Conservation (phyloP, 2,888 invertebrate genomes). For the Heliconius erato region DNA sequence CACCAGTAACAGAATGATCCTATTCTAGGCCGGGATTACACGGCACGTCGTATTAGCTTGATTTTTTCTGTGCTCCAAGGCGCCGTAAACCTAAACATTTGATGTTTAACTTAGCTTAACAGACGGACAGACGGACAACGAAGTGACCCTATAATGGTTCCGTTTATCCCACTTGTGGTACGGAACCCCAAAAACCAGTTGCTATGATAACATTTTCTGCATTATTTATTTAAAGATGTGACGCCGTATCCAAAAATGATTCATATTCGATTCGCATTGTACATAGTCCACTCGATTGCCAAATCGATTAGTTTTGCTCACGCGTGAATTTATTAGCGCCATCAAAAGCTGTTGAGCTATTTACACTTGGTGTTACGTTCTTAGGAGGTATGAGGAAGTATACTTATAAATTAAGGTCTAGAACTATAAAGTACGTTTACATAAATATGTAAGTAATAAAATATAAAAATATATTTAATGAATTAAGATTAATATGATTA, state of each 20-base stretch:
- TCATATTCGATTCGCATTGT: slow-evolving; percentile 30
- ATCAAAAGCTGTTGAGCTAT: slow-evolving; percentile 33
- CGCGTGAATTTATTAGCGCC: slow-evolving; percentile 42
- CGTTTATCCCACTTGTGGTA: no score
- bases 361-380: slow-evolving; percentile 30
- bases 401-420: not conserved
- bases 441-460: not conserved
- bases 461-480: not conserved
- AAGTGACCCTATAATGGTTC: no score
- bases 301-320: slow-evolving; percentile 50
- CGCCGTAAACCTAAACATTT: no score
- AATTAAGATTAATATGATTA: not conserved
- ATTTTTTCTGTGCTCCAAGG: no score
- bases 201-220: not conserved
- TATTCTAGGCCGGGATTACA: no score
- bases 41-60: no score
- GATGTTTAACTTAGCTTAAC: no score
- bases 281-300: slow-evolving; percentile 41
- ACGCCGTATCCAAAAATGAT: slow-evolving; percentile 3
- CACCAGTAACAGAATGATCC: no score
- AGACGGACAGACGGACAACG: no score
- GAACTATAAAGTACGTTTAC: not conserved
- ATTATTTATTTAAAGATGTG: slow-evolving; percentile 13
- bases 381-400: slow-evolving; percentile 27
- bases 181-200: not conserved